These are phyloP conservation scores for Bursaphelenchus mucronatus DNA, from an alignment of 1,140 invertebrate species.

Conservation along the genomic window DNA sequence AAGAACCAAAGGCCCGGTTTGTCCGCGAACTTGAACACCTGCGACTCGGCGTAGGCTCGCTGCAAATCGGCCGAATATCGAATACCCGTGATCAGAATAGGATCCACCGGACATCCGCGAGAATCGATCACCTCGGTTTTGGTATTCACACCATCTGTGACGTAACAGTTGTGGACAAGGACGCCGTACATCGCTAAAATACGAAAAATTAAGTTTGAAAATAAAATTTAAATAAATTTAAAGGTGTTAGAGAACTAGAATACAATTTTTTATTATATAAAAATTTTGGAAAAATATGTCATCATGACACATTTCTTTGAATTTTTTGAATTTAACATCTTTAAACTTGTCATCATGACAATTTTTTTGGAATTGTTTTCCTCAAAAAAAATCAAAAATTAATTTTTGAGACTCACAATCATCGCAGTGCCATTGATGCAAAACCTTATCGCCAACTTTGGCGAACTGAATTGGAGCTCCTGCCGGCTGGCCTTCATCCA, in stretches of 20 bases:
- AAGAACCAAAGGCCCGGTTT: constrained; percentile 59
- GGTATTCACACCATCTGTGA: constrained; percentile 56
- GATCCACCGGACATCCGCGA: constrained; percentile 52
- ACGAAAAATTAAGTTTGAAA: not conserved
- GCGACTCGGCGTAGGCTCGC: constrained; percentile 55
- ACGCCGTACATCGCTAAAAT: constrained; percentile 59
- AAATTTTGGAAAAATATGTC: too few relatives aligned
- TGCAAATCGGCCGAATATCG: constrained; percentile 56
- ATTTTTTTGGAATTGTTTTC: too few relatives aligned
- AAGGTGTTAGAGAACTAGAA: too few relatives aligned
- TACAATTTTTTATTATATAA: too few relatives aligned
- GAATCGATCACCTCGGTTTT: constrained; percentile 48
- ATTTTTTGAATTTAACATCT: too few relatives aligned
- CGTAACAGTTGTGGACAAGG: constrained; percentile 58
- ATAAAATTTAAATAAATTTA: not conserved
- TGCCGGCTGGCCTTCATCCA: constrained; percentile 53
- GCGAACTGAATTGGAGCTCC: constrained; percentile 57
- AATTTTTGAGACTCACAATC: constrained; percentile 39
- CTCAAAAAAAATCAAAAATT: not conserved
- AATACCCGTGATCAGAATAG: constrained; percentile 57
- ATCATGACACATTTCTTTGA: too few relatives aligned
- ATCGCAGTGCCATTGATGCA: constrained; percentile 60
- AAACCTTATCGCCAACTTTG: constrained; percentile 53
- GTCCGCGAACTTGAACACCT: constrained; percentile 56
- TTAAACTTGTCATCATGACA: too few relatives aligned